Base-by-base conservation (phyloP, 2,797 vertebrate species). In the Cyclopterus lumpus region DNA sequence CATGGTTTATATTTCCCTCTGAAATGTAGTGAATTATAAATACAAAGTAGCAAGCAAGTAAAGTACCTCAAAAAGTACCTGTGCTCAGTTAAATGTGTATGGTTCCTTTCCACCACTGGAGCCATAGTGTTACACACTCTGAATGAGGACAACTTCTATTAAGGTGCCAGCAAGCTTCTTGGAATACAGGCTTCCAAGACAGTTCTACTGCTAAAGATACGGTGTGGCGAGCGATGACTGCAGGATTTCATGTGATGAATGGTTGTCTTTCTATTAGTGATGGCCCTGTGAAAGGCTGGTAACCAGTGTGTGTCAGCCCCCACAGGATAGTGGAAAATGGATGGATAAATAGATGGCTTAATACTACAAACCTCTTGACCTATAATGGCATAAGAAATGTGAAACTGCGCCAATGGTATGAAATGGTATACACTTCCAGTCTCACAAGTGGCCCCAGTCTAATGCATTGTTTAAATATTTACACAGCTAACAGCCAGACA, bases 291-390 rank as follows among this genome's bases (percentile, higher is more conserved):
- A 38, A 65, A 51, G 10, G 53, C 12, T 55, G 30, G 40, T 7
- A 15, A 60, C 38, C 62, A 14, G 8, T 11, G 22, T 24, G 30
- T 64, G 60, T 36, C 26, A 64, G 36, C 9, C 28, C 42, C 2
- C 32, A 51, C 36, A 55, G 46, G 18, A 57, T 15, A 26, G 14
- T 22, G 44, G 14, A 24, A 30, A 38, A 72, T 30, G 16, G 34
- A 65, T 71, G 36, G 67, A 64, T 75, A 28, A 42, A 75, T 28
- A 16, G 28, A 64, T 68, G 36, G 67, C 64, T 75, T 36, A 28
- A 49, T 65, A 73, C 34, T 8, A 38, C 28, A 55, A 64, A 46
- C 48, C 48, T 46, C 44, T 40, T 69, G 51, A 61, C 40, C 44
- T 46, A 28, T 28, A 46, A 38, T 38, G 38, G 10, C 24, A 53